phyloP scores from a whole-genome alignment of 2,888 invertebrate genomes.

The Cyrtodaria siliqua region DNA sequence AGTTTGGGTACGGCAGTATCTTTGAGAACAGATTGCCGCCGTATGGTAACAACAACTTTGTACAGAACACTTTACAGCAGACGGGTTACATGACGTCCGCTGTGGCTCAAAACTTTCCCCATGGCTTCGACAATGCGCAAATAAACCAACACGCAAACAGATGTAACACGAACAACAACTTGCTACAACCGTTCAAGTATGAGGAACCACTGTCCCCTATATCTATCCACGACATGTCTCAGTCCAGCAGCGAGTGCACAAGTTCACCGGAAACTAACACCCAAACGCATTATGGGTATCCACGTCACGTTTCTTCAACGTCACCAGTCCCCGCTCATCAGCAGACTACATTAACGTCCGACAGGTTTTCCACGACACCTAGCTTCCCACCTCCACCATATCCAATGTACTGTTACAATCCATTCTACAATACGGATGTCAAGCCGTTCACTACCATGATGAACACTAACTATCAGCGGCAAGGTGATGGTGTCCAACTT shows the following conservation, averaged over 20 bases:
- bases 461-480: constrained; percentile 3
- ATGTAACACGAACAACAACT: not conserved
- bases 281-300: constrained; percentile 1
- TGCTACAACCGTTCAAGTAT: constrained; percentile 13
- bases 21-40: constrained; percentile 34
- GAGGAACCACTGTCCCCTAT: constrained; percentile 44
- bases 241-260: constrained; percentile 41
- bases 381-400: constrained; percentile 40
- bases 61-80: constrained; percentile 39
- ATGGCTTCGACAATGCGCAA: constrained; percentile 8
- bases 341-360: not conserved
- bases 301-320: constrained; percentile 11
- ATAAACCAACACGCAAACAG: constrained; percentile 11
- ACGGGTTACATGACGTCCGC: constrained; percentile 30
- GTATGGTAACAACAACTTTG: constrained; percentile 16
- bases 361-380: not conserved
- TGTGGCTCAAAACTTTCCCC: not conserved
- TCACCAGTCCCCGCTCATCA: constrained; percentile 8
- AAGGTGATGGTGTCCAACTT: constrained; percentile 1
- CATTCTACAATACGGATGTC: not conserved
- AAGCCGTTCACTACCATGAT: not conserved
- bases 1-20: constrained; percentile 36
- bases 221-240: constrained; percentile 48
- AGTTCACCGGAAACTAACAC: constrained; percentile 50
- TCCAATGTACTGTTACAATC: constrained; percentile 20